Evolutionary conservation across 2,888 invertebrate species (phyloP).

Genomic region (Nomada lathburiana): DNA sequence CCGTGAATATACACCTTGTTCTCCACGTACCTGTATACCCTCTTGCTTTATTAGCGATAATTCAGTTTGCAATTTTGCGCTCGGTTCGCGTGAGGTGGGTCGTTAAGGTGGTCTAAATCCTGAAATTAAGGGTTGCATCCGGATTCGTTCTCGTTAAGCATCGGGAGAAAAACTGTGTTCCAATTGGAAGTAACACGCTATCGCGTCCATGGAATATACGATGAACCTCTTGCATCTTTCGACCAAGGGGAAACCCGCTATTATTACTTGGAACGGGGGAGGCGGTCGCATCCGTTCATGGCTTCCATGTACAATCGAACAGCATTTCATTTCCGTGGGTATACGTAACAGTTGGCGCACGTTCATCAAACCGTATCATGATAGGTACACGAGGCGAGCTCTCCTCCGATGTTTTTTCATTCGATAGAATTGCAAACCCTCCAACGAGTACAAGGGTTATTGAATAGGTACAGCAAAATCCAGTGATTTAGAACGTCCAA

Average conservation of each 20-base stretch:
- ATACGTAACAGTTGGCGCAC: background rate
- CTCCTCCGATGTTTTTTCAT: too few relatives aligned
- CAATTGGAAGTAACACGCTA: background rate
- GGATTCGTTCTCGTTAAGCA: background rate
- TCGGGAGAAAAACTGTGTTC: background rate
- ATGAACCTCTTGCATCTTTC: background rate
- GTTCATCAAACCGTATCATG: background rate
- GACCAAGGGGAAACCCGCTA: background rate
- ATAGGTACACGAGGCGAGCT: too few relatives aligned
- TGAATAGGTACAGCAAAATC: too few relatives aligned
- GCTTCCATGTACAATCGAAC: background rate
- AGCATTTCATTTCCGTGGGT: background rate
- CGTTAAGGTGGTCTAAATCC: background rate
- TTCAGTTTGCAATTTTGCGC: background rate
- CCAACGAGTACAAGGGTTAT: too few relatives aligned
- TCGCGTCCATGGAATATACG: background rate
- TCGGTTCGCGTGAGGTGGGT: constrained; percentile 8
- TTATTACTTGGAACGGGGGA: too few relatives aligned
- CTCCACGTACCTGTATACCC: background rate
- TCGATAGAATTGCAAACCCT: too few relatives aligned
- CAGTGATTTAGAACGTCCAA: too few relatives aligned
- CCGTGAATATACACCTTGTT: background rate
- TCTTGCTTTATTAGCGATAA: background rate
- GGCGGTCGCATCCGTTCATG: background rate
- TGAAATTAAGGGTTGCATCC: background rate